phyloP scores from a whole-genome alignment of 2,113 vertebrate species.

The Physeter macrocephalus region DNA sequence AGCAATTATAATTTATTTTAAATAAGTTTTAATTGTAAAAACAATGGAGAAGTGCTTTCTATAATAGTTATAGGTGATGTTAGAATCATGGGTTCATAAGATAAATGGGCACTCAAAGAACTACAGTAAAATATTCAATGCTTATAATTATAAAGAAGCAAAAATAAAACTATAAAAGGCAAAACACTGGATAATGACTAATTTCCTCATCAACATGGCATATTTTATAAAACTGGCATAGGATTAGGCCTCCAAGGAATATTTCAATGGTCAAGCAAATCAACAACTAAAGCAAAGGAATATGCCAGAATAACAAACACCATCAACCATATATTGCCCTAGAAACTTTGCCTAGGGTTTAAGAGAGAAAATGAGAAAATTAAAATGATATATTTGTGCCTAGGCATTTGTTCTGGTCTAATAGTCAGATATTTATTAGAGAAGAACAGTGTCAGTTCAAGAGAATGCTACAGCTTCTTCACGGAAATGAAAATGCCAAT shows the following conservation, averaged over 20 bases:
- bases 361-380: not conserved
- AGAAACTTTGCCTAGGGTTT: not conserved
- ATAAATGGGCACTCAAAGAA: not conserved
- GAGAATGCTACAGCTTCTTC: not conserved
- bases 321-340: not conserved
- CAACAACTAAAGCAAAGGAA: not conserved
- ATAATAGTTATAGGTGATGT: not conserved
- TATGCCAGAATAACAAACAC: not conserved
- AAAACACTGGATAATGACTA: not conserved
- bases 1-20: not conserved
- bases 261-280: not conserved
- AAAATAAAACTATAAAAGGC: not conserved
- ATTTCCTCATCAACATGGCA: not conserved
- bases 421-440: not conserved
- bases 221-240: not conserved
- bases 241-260: not conserved
- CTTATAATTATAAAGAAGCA: not conserved
- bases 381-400: not conserved
- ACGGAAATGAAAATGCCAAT: not conserved
- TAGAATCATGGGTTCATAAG: not conserved
- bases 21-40: not conserved
- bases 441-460: not conserved
- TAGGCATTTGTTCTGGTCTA: not conserved
- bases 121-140: not conserved
- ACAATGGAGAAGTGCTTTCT: not conserved